These are phyloP conservation scores for Leptinotarsa juncta DNA, from an alignment of 2,888 invertebrate species.

Conservation along the genomic window DNA sequence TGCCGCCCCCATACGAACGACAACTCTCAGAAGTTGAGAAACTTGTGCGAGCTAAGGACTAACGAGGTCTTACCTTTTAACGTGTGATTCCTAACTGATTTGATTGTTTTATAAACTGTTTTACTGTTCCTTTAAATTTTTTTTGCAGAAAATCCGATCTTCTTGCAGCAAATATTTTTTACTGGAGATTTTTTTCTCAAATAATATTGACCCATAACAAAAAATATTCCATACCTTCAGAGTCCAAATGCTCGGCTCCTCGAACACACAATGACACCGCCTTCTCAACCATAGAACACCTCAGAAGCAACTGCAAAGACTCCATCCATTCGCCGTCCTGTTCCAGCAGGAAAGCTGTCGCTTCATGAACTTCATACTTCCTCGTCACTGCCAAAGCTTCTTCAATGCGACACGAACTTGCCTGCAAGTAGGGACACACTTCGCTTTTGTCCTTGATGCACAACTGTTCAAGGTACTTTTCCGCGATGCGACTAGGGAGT, in stretches of 20 bases:
- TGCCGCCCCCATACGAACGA: too few relatives aligned
- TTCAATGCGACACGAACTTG: conserved; percentile 73
- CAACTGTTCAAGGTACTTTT: conserved; percentile 74
- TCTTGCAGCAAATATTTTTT: too few relatives aligned
- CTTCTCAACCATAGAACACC: conserved; percentile 60
- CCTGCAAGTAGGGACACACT: conserved; percentile 64
- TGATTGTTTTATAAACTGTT: too few relatives aligned
- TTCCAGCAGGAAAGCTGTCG: conserved; percentile 80
- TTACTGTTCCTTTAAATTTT: too few relatives aligned
- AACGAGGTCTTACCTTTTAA: too few relatives aligned
- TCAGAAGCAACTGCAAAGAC: conserved; percentile 75
- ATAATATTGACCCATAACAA: too few relatives aligned
- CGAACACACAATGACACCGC: conserved; percentile 65
- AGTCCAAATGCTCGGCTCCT: conserved; percentile 65
- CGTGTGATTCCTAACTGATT: too few relatives aligned
- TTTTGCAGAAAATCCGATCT: too few relatives aligned
- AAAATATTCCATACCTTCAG: conserved; percentile 50
- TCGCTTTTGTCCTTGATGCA: conserved; percentile 69
- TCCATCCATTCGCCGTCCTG: conserved; percentile 78
- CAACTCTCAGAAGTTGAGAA: too few relatives aligned
- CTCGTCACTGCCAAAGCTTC: conserved; percentile 75
- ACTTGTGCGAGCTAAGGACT: too few relatives aligned
- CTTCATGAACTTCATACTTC: conserved; percentile 72
- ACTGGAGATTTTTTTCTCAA: too few relatives aligned
- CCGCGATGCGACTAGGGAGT: conserved; percentile 68